A percentile compares a stretch with the other conserved stretches of the same genome.
Conservation (phyloP, 2,888 invertebrate species). For the Archips xylosteana region DNA sequence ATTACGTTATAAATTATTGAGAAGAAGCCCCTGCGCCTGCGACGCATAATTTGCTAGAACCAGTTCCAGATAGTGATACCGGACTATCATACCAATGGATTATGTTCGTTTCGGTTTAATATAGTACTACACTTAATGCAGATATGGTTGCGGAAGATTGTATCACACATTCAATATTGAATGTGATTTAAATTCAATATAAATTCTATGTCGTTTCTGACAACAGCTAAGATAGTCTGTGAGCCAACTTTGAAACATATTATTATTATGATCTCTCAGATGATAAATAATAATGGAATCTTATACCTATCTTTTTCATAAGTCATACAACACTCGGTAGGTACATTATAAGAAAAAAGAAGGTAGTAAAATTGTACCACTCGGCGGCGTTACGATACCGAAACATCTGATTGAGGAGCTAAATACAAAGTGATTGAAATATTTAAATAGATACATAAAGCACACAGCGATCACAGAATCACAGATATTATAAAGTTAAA, state of each 20-base stretch:
- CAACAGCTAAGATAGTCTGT: background rate
- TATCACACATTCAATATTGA: slow-evolving; percentile 37
- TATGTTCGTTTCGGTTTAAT: slow-evolving; percentile 42
- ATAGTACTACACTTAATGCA: slow-evolving; percentile 37
- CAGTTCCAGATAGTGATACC: slow-evolving; percentile 60
- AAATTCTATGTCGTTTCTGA: slow-evolving; percentile 15
- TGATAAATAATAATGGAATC: background rate
- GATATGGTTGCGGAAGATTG: slow-evolving; percentile 38
- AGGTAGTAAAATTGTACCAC: too few species aligned
- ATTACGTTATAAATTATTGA: slow-evolving; percentile 71
- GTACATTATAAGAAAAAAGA: too few species aligned
- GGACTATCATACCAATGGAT: slow-evolving; percentile 47
- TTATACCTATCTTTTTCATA: too few species aligned
- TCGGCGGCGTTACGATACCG: too few species aligned
- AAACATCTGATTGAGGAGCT: too few species aligned
- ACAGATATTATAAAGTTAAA: too few species aligned
- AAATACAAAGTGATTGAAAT: too few species aligned
- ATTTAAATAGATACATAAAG: too few species aligned
- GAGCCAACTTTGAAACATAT: background rate
- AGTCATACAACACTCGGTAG: too few species aligned
- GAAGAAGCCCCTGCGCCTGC: slow-evolving; percentile 69
- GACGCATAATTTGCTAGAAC: slow-evolving; percentile 73
- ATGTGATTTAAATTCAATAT: slow-evolving; percentile 35
- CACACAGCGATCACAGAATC: too few species aligned
- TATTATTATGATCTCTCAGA: background rate